Base-by-base conservation (phyloP, 2,797 vertebrate species). In the Pterois miles region DNA sequence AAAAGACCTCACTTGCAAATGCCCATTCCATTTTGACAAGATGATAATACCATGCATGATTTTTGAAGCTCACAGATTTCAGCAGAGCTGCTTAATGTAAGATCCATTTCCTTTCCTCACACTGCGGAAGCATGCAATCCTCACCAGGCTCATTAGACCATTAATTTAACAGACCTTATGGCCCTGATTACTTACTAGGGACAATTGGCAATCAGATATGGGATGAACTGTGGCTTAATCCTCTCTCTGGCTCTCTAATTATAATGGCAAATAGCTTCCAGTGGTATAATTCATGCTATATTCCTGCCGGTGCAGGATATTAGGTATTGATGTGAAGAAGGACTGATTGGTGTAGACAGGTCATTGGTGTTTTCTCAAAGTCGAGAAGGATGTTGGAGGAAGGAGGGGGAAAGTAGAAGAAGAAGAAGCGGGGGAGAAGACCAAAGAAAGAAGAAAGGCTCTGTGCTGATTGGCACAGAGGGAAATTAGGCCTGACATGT, bases 171-270 rank as follows among this genome's bases (percentile, higher is more conserved):
- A 71, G 70, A 74, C 82, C 70, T 84, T 62, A 22, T 73, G 65
- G 67, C 60, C 66, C 65, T 65, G 75, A 84, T 85, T 76, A 84
- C 83, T 80, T 73, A 65, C 38, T 27, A 40, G 40, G 60, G 70
- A 87, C 89, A 83, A 87, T 77, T 82, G 80, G 76, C 83, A 75
- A 82, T 81, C 82, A 84, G 80, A 85, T 88, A 74, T 53, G 62
- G 16, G 36, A 77, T 73, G 76, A 82, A 83, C 76, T 50, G 4
- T 38, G 70, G 64, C 68, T 81, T 83, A 75, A 87, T 88, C 87
- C 75, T 74, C 71, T 84, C 65, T 52, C 53, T 53, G 52, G 33
- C 50, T 72, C 57, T 82, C 67, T 85, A 90, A 89, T 90, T 89
- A 88, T 71, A 84, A 72, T 7, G 5, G 78, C 72, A 80, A 88